phyloP scores from a whole-genome alignment of 2,888 invertebrate species.

The Psylliodes chrysocephalus region DNA sequence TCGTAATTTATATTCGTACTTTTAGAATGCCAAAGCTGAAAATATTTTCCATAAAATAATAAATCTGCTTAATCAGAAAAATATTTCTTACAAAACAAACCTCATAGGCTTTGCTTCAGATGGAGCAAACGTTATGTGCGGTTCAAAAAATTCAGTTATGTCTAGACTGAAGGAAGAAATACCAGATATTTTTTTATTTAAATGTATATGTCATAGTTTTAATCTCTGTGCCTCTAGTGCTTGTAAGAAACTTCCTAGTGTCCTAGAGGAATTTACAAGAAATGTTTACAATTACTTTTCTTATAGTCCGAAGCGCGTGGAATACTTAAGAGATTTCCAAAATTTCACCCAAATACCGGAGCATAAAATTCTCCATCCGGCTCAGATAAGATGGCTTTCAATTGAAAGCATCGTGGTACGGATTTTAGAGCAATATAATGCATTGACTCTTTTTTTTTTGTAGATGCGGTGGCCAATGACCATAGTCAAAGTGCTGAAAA shows the following conservation, averaged over 20 bases:
- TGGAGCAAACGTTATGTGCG: too few relatives aligned
- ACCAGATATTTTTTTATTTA: too few relatives aligned
- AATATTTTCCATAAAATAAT: too few relatives aligned
- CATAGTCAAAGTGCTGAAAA: not conserved
- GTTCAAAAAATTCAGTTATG: too few relatives aligned
- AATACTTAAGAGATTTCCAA: slow-evolving; percentile 22
- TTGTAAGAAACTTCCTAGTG: slow-evolving; percentile 44
- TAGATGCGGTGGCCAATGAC: not conserved
- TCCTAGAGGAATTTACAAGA: slow-evolving; percentile 45
- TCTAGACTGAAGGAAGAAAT: too few relatives aligned
- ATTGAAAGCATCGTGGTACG: not conserved
- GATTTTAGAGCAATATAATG: slow-evolving; percentile 14
- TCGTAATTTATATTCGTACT: too few relatives aligned
- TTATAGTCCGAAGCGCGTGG: slow-evolving; percentile 44
- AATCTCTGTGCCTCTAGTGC: slow-evolving; percentile 30
- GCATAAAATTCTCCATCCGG: slow-evolving; percentile 12
- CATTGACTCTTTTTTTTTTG: slow-evolving; percentile 1
- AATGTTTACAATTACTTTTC: too few relatives aligned
- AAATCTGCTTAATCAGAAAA: too few relatives aligned
- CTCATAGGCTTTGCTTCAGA: too few relatives aligned
- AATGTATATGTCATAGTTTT: not conserved
- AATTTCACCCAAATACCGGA: too few relatives aligned
- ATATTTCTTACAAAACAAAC: too few relatives aligned
- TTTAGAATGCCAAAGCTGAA: too few relatives aligned
- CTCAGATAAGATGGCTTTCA: slow-evolving; percentile 16